These are phyloP conservation scores for Eristalinus aeneus DNA, from an alignment of 2,888 invertebrate genomes.

Conservation along the genomic window DNA sequence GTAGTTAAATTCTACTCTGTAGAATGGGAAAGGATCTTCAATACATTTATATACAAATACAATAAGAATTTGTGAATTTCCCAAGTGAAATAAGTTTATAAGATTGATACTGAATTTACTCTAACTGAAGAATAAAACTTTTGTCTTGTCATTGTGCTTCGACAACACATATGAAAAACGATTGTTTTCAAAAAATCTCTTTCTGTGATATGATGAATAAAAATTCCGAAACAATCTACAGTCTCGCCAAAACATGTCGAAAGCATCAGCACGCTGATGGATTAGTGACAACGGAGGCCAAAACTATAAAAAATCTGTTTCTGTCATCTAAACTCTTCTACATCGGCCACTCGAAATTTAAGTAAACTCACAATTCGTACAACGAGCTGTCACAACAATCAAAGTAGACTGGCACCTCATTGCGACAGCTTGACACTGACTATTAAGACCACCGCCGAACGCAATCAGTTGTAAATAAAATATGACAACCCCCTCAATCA, in stretches of 20 bases:
- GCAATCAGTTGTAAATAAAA: neutral
- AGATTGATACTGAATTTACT: too few species aligned
- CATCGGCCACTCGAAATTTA: neutral
- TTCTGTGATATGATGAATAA: neutral
- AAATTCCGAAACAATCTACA: neutral
- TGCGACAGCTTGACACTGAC: neutral
- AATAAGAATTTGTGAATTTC: too few species aligned
- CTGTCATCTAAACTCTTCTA: neutral
- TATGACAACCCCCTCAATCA: neutral
- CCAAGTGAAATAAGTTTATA: too few species aligned
- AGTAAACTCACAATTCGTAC: neutral
- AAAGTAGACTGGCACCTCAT: neutral
- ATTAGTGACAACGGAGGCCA: neutral
- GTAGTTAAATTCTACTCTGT: too few species aligned
- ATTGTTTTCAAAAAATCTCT: too few species aligned
- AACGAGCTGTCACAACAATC: neutral
- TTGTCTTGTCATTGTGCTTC: too few species aligned
- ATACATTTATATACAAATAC: too few species aligned
- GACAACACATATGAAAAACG: too few species aligned
- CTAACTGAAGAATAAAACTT: too few species aligned
- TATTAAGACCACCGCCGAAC: neutral
- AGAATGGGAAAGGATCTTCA: too few species aligned
- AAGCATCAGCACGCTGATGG: neutral
- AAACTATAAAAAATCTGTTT: neutral
- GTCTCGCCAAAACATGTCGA: neutral